Evolutionary conservation across 2,113 vertebrate genomes (phyloP), one percentile per base, ranked within the genome.

Genomic region (Nerophis ophidion): DNA sequence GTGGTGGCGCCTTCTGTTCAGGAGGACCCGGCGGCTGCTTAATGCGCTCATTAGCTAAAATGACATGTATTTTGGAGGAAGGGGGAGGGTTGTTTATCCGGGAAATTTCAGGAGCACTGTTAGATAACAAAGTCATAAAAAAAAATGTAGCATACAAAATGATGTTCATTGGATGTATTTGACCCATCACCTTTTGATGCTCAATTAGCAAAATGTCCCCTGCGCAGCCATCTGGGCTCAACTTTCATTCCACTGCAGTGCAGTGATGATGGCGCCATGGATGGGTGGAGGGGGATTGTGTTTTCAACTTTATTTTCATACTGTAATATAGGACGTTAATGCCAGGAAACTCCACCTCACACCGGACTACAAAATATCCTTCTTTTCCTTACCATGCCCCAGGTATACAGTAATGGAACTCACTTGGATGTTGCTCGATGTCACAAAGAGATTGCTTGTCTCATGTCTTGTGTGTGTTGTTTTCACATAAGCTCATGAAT

Each of bases 11-110:
- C 48, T 10, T 50, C 45, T 66, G 62, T 40, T 61, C 36, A 62
- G 52, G 62, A 75, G 52, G 62, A 75, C 16, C 26, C 26, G 33
- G 55, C 48, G 6, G 35, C 57, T 13, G 52, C 57, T 57, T 68
- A 61, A 77, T 81, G 81, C 70, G 59, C 70, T 75, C 63, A 66
- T 79, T 65, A 70, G 69, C 62, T 70, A 60, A 81, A 40, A 40
- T 9, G 38, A 40, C 38, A 40, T 40, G 38, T 9, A 40, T 40
- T 7, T 40, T 9, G 38, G 7, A 40, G 38, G 5, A 8, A 40
- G 38, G 38, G 38, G 10, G 26, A 26, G 26, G 26, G 26, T 3
- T 26, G 26, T 26, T 26, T 26, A 26, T 26, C 26, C 4, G 26
- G 26, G 26, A 26, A 26, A 26, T 76, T 69, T 64, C 26, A 8